Evolutionary conservation across 2,888 invertebrate genomes (phyloP).

Genomic region (Amblyteles armatorius): DNA sequence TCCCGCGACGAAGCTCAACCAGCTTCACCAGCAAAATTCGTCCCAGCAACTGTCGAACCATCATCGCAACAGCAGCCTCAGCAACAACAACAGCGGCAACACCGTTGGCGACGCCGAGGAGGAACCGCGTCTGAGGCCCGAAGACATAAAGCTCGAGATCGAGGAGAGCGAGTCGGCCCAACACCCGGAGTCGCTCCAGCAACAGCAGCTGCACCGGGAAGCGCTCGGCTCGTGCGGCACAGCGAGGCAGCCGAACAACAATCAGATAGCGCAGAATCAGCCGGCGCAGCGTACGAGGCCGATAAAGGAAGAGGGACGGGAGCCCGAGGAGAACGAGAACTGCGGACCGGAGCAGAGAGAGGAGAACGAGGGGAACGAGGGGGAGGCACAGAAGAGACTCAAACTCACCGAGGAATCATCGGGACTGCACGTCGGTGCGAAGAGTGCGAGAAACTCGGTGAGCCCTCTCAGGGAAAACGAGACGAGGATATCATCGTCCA

Average conservation of each 20-base stretch:
- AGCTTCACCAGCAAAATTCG: slow-evolving; percentile 57
- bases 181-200: slow-evolving; percentile 76
- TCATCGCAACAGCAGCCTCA: slow-evolving; percentile 71
- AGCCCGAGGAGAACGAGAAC: slow-evolving; percentile 72
- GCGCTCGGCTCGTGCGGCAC: slow-evolving; percentile 56
- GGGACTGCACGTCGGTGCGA: slow-evolving; percentile 73
- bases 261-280: slow-evolving; percentile 46
- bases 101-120: slow-evolving; percentile 71
- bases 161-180: slow-evolving; percentile 86
- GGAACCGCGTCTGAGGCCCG: slow-evolving; percentile 80
- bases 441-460: slow-evolving; percentile 69
- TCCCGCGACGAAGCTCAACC: slow-evolving; percentile 59
- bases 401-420: slow-evolving; percentile 80
- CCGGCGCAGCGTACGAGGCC: slow-evolving; percentile 55
- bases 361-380: slow-evolving; percentile 76
- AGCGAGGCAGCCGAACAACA: slow-evolving; percentile 62
- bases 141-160: slow-evolving; percentile 86
- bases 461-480: slow-evolving; percentile 80
- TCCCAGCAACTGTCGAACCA: slow-evolving; percentile 65
- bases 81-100: slow-evolving; percentile 66
- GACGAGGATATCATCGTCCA: slow-evolving; percentile 68
- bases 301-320: slow-evolving; percentile 74
- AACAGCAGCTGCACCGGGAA: slow-evolving; percentile 63
- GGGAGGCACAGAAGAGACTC: slow-evolving; percentile 77
- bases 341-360: slow-evolving; percentile 85